These are phyloP conservation scores for Hydrozoanthus gracilis DNA, from an alignment of 92 coral and sea anemone genomes.

Conservation along the genomic window DNA sequence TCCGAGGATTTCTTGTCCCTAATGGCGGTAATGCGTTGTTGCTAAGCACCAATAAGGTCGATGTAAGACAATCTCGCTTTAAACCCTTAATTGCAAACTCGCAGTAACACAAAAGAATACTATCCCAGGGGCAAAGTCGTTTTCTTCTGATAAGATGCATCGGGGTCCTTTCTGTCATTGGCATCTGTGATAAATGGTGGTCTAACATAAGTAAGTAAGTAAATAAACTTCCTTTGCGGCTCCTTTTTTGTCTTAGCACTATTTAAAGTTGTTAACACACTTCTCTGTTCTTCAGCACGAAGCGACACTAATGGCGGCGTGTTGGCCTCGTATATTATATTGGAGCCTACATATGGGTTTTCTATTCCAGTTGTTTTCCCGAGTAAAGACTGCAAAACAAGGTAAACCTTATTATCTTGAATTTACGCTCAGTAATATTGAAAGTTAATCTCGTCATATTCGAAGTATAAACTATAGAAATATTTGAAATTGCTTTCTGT, in stretches of 20 bases:
- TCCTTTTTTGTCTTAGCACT: background rate
- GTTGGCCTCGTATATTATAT: background rate
- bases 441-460: background rate
- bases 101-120: background rate
- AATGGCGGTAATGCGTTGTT: constrained; percentile 31
- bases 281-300: constrained; percentile 27
- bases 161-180: background rate
- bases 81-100: constrained; percentile 37
- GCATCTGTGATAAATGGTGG: constrained; percentile 17
- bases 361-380: background rate
- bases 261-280: constrained; percentile 18
- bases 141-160: constrained; percentile 14
- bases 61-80: constrained; percentile 7
- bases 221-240: background rate
- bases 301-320: constrained; percentile 37
- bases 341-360: background rate
- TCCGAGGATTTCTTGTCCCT: background rate
- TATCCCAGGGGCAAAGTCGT: constrained; percentile 19
- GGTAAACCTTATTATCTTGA: constrained; percentile 11
- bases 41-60: constrained; percentile 21
- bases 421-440: background rate
- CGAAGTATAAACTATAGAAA: background rate
- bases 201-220: constrained; percentile 5
- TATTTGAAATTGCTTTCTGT: background rate
- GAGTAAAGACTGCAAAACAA: background rate